Evolutionary conservation across 2,888 invertebrate species (phyloP), one percentile per base, ranked within the genome.

Genomic region (Calameuta idolon): DNA sequence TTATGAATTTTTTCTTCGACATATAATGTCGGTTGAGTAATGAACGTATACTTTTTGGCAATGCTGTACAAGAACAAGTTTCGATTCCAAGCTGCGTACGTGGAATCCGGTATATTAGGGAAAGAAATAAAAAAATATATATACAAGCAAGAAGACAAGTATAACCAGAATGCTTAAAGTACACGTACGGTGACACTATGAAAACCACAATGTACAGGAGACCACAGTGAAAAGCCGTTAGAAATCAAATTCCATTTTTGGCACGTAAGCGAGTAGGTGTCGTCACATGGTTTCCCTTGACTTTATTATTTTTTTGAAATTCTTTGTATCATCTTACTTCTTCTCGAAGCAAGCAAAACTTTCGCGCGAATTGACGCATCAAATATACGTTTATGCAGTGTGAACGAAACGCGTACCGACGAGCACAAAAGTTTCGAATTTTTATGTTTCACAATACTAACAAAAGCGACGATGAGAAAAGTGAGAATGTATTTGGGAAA

Each of bases 181-280:
- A 55, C 23, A 23, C 23, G 5, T 55, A 55, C 23, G 55, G 55
- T 23, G 23, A 55, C 55, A 55, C 55, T 23, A 15, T 55, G 23
- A 9, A 55, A 23, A 55, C 55, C 9, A 55, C 55, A 55, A 71
- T 71, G 30, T 71, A 77, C 81, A 79, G 77, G 80, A 74, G 80
- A 80, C 77, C 31, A 31, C 81, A 80, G 85, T 81, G 84, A 87
- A 87, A 88, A 83, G 87, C 85, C 85, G 89, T 89, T 89, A 89
- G 88, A 88, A 89, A 89, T 87, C 86, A 85, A 83, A 86, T 85
- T 86, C 88, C 87, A 81, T 84, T 85, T 85, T 82, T 80, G 82
- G 81, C 71, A 30, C 78, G 75, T 75, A 69, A 69, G 12, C 31
- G 71, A 71, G 71, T 34, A 33, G 23, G 2, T 55, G 55, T 23